Conservation (phyloP, 2,888 invertebrate genomes). For the Sceliomorpha sp. region DNA sequence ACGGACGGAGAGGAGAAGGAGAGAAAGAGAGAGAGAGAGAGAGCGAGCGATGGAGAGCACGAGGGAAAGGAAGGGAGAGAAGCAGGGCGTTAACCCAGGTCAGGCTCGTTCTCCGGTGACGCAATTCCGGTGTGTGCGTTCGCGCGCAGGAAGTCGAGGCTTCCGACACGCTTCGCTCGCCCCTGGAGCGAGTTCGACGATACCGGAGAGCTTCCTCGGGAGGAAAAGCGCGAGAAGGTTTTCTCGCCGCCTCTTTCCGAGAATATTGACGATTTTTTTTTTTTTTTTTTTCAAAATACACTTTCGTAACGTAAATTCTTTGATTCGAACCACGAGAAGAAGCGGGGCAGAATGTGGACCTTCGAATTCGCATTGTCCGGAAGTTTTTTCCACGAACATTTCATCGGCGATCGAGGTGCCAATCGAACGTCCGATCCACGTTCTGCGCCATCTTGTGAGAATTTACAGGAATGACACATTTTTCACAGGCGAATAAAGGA, state of each 20-base stretch:
- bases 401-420: too few relatives aligned
- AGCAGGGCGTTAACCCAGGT: constrained; percentile 58
- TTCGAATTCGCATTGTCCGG: background rate
- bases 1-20: constrained; percentile 15
- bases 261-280: too few relatives aligned
- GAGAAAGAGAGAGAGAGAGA: constrained; percentile 29
- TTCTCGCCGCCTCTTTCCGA: too few relatives aligned
- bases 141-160: constrained; percentile 51
- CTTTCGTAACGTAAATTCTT: constrained; percentile 24
- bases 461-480: too few relatives aligned
- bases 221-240: too few relatives aligned
- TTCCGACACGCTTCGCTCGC: constrained; percentile 44
- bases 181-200: constrained; percentile 32
- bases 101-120: constrained; percentile 53
- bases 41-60: constrained; percentile 12
- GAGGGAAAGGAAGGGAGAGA: constrained; percentile 28
- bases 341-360: background rate
- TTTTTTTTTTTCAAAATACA: too few relatives aligned
- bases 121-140: constrained; percentile 53
- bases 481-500: too few relatives aligned
- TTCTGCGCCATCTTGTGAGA: too few relatives aligned
- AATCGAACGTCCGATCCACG: too few relatives aligned
- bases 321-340: constrained; percentile 43
- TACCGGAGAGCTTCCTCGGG: too few relatives aligned
- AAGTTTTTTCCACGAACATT: too few relatives aligned